Base-by-base conservation (phyloP, 2,113 vertebrate genomes). In the Empidonax traillii region DNA sequence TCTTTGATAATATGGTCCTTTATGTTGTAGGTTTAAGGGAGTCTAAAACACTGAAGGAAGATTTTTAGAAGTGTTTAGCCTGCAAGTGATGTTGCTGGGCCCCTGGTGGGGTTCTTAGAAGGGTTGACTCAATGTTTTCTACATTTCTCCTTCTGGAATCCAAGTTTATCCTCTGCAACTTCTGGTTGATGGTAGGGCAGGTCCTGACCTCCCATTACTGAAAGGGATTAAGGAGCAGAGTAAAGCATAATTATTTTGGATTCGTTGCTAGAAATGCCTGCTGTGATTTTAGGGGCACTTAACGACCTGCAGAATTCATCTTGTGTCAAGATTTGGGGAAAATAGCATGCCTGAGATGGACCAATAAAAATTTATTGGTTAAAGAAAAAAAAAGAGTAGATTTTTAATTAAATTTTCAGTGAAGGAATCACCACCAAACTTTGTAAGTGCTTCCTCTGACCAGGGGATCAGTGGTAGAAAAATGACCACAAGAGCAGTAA, bases 1-100 rank as follows among this genome's bases (percentile, higher is more conserved):
- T 94, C 91, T 94, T 91, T 91, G 89, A 75, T 89, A 94, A 71
- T 85, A 61, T 35, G 28, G 25, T 88, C 37, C 65, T 85, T 90
- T 81, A 53, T 91, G 61, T 39, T 49, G 44, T 39, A 76, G 68
- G 43, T 93, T 92, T 91, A 86, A 90, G 82, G 82, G 22, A 91
- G 49, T 39, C 67, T 67, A 44, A 94, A 90, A 77, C 43, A 91
- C 62, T 86, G 77, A 71, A 80, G 55, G 30, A 49, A 85, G 53
- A 62, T 76, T 88, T 93, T 59, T 21, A 56, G 33, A 84, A 83
- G 19, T 92, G 59, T 88, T 95, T 84, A 85, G 67, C 39, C 44
- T 84, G 47, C 67, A 74, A 84, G 77, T 74, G 15, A 25, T 77
- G 72, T 55, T 94, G 47, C 63, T 90, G 52, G 41, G 49, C 16